Evolutionary conservation across 2,113 vertebrate genomes (phyloP).

Genomic region (Vidua macroura): DNA sequence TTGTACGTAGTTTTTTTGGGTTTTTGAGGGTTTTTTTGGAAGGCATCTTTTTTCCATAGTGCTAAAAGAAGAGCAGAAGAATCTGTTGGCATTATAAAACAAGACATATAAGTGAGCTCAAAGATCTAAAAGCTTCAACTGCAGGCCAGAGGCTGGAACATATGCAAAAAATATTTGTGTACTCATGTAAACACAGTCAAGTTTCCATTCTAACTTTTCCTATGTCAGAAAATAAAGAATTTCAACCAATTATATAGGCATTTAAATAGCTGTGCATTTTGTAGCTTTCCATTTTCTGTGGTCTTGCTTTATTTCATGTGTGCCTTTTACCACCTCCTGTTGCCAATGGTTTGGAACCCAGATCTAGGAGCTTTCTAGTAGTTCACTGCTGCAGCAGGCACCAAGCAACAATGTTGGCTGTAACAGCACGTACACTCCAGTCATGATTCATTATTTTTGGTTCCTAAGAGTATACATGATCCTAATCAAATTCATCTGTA

Average conservation of each 20-base stretch:
- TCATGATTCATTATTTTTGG: conserved; percentile 17
- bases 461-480: conserved; percentile 13
- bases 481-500: conserved; percentile 50
- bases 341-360: not conserved
- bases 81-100: not conserved
- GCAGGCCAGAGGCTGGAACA: not conserved
- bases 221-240: not conserved
- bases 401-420: not conserved
- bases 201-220: not conserved
- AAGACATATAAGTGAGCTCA: not conserved
- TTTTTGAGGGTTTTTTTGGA: not conserved
- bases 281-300: not conserved
- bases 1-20: fast-evolving
- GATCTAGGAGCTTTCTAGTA: not conserved
- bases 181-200: not conserved
- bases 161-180: not conserved
- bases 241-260: not conserved
- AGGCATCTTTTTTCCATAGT: not conserved
- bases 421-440: not conserved
- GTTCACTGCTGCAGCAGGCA: not conserved
- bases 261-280: not conserved
- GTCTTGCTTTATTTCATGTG: not conserved
- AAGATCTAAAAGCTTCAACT: not conserved
- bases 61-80: not conserved
- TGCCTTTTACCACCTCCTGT: not conserved